Evolutionary conservation across 1,140 invertebrate genomes (phyloP).

Genomic region (Cephus cinctus): DNA sequence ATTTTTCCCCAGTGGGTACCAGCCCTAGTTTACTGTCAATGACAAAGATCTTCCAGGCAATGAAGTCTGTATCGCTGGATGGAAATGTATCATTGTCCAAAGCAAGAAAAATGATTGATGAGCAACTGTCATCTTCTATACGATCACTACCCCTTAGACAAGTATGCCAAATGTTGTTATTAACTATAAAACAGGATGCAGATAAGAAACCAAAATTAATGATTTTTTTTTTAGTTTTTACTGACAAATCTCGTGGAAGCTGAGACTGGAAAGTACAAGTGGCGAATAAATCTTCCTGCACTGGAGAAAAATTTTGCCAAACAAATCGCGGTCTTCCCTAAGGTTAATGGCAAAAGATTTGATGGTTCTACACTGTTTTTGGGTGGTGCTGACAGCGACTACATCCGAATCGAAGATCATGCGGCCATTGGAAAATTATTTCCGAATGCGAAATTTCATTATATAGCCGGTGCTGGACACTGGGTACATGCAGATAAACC

Average conservation of each 20-base stretch:
- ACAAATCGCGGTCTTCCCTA: constrained; percentile 66
- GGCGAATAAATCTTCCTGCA: constrained; percentile 73
- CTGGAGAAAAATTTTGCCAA: constrained; percentile 65
- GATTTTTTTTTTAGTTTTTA: constrained; percentile 65
- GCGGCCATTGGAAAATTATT: constrained; percentile 72
- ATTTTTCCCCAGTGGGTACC: constrained; percentile 75
- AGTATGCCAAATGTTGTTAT: constrained; percentile 55
- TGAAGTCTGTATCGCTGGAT: constrained; percentile 62
- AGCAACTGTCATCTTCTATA: constrained; percentile 53
- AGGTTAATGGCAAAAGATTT: constrained; percentile 57
- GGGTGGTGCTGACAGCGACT: constrained; percentile 76
- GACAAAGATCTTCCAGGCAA: constrained; percentile 64
- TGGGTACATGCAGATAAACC: constrained; percentile 93
- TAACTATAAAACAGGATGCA: constrained; percentile 24
- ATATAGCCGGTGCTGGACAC: constrained; percentile 81
- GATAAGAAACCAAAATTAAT: constrained; percentile 48
- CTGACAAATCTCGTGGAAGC: constrained; percentile 75
- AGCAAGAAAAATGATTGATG: constrained; percentile 62
- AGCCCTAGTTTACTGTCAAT: constrained; percentile 66
- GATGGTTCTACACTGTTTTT: constrained; percentile 77
- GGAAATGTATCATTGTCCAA: constrained; percentile 63
- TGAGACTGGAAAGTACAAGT: constrained; percentile 63
- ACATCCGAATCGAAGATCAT: constrained; percentile 71
- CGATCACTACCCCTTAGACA: constrained; percentile 52
- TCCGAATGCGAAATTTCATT: constrained; percentile 71